Base-by-base conservation (phyloP, 2,888 invertebrate species). In the Panzeria rudis region DNA sequence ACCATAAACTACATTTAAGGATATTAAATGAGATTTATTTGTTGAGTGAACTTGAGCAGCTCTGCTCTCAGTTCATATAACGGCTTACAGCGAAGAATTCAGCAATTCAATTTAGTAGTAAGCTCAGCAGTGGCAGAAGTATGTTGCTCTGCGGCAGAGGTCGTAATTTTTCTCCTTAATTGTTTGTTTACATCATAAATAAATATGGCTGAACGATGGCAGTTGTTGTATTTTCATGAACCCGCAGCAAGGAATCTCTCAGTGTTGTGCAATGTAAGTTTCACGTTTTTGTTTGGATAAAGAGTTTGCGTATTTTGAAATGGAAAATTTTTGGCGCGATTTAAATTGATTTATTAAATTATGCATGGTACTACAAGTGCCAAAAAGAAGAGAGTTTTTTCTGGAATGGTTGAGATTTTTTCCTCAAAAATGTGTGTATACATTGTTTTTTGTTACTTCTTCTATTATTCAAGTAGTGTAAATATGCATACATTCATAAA, bases 111-210 rank as follows among this genome's bases (percentile, higher is more conserved):
- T 15, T 29, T 1, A 9, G 3, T 76, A 84, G 81, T 64, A 47
- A 87, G 50, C 86, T 11, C 75, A 86, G 78, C 64, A 47, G 82
- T 79, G 13, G 73, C 69, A 59, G 85, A 56, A 56, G 59, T 86
- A 79, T 87, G 86, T 72, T 61, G 80, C 72, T 81, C 87, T 83
- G 90, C 56, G 1, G n/a, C 89, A 87, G 88, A 89, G 88, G 87
- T 90, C 89, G 89, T 89, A 89, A 89, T 90, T 90, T 90, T 91
- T 89, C 89, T 90, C 79, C 86, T 88, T 91, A 91, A 91, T 89
- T 90, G 89, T 91, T 91, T 91, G 91, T 91, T 91, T 91, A 91
- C 91, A 91, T 91, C 91, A 89, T 91, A 91, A 91, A 91, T 91
- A 91, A 91, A 90, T 87, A 91, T 90, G 90, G 91, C 90, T 88